Base-by-base conservation (phyloP, 2,888 invertebrate species). In the Formica aserva region DNA sequence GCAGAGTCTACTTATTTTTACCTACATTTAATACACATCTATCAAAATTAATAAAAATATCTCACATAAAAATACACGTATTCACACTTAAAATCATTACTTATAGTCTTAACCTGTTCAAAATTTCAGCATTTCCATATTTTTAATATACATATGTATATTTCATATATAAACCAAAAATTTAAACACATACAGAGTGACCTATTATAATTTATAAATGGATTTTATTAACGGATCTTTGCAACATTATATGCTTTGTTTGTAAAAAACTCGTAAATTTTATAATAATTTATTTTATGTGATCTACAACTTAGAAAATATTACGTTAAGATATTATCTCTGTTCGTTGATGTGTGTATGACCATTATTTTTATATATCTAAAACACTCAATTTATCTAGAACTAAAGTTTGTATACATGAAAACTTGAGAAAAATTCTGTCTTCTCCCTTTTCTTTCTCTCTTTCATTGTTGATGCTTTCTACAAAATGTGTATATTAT, bases 251-350 rank as follows among this genome's bases (percentile, higher is more conserved):
- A 45, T 48, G 4, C 0, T n/a, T 52, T 52, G 52, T 52, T 18
- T 52, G 9, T 63, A 52, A 76, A 4, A 76, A 76, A 66, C 38
- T 55, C 4, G n/a, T 13, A 55, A 29, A 6, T 35, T 32, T 22
- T 69, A 57, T 32, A 29, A 60, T 13, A 35, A 1, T 60, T 77
- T 22, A 41, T 35, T 35, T 35, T 35, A 6, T 35, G 6, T n/a
- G 5, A 57, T 55, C 26, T 77, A 77, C 5, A 69, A 32, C 71
- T 57, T 8, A 60, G 13, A 57, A 71, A 75, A 48, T 29, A 52
- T 45, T 80, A 41, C 35, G 52, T 85, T 88, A 85, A 66, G 18
- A 57, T 76, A 74, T 82, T 48, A 80, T 55, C 72, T 84, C 15
- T 38, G 35, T 78, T 78, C 71, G 45, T 78, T 71, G 71, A 78